Percentiles rank a stretch among this genome's conserved stretches.
Conservation (phyloP, 2,797 vertebrate genomes). For the Anomalospiza imberbis region DNA sequence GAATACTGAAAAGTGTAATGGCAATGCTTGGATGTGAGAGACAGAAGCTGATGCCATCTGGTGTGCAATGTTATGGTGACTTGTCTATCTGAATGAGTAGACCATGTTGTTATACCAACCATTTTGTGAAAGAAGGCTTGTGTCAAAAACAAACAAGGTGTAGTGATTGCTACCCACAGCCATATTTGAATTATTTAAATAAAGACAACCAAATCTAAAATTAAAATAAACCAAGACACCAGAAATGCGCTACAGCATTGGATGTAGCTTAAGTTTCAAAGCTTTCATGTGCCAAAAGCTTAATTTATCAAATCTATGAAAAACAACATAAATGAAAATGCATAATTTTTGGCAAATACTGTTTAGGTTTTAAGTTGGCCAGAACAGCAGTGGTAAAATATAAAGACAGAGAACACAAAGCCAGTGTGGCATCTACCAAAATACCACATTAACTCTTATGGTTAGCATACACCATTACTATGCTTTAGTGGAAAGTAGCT, state of each 20-base stretch:
- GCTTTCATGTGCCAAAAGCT: neutral
- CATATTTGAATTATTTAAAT: neutral
- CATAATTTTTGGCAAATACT: neutral
- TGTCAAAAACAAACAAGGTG: neutral
- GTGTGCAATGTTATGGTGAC: neutral
- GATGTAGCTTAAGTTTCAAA: neutral
- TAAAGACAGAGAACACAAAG: neutral
- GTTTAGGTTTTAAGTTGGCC: neutral
- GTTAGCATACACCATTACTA: neutral
- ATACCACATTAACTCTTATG: neutral
- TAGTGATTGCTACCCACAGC: neutral
- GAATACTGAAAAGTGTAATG: neutral
- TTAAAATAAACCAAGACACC: neutral
- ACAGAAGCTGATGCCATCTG: neutral
- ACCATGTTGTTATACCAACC: neutral
- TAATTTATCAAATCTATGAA: neutral
- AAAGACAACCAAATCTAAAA: neutral
- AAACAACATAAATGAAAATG: neutral
- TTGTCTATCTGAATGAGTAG: neutral
- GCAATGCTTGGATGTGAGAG: neutral
- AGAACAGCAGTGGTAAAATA: neutral
- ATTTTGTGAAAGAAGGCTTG: neutral
- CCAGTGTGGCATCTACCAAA: neutral
- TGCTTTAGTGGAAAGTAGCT: neutral
- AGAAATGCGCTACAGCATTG: neutral